Base-by-base conservation (phyloP, 2,797 vertebrate species). In the Peromyscus melanophrys region DNA sequence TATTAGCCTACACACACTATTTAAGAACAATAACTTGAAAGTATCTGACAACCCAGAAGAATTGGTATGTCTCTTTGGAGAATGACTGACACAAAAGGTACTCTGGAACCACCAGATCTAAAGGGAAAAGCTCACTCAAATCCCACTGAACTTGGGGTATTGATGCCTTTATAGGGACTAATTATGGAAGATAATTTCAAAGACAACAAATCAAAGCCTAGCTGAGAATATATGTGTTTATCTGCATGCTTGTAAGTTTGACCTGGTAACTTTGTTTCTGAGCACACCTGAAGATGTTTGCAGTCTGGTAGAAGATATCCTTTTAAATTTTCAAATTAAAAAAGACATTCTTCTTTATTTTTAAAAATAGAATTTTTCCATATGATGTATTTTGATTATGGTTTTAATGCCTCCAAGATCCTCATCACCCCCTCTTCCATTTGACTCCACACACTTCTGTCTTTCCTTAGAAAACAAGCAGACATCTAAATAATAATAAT, bases 1-100 rank as follows among this genome's bases (percentile, higher is more conserved):
- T 96, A 92, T 92, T 97, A 86, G 2, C 90, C 76, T 82, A 59
- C 8, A 14, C 46, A 61, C 19, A 95, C 92, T 96, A 94, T 95
- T 93, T 96, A 94, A 96, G 95, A 92, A 94, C 80, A 92, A 93
- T 87, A 57, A 93, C 96, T 97, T 97, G 82, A 97, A 97, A 94
- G 95, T 49, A 91, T 27, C 43, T 43, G 12, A 55, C 67, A 97
- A 89, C 75, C 93, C 69, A 83, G 93, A 96, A 96, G 71, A 96
- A 90, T 81, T 89, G 82, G 13, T 65, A 67, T 96, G 85, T 89
- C 69, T 88, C 81, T 96, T 90, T 97, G 95, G 85, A 97, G 82
- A 96, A 65, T 40, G 55, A 94, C 61, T 95, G 23, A 71, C 84
- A 83, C 23, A 46, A 95, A 95, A 96, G 23, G 5, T 37, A 3